Evolutionary conservation across 1,140 invertebrate genomes (phyloP).

Genomic region (Drosophila nasuta): DNA sequence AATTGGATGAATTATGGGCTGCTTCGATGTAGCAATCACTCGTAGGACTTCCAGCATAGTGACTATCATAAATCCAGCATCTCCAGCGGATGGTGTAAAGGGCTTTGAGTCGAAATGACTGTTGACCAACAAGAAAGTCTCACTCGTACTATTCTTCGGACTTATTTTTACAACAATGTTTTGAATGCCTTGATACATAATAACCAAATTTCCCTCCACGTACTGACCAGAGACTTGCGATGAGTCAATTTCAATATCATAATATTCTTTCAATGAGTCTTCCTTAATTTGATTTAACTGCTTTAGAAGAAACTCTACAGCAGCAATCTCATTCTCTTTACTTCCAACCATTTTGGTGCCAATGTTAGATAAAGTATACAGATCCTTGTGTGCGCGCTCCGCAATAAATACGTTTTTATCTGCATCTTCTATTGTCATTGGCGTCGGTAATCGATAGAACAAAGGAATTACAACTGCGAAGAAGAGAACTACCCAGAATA

Average conservation of each 20-base stretch:
- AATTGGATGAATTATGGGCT: slow-evolving; percentile 83
- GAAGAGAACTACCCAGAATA: slow-evolving; percentile 69
- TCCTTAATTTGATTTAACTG: slow-evolving; percentile 54
- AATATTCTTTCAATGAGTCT: slow-evolving; percentile 56
- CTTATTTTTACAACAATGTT: slow-evolving; percentile 92
- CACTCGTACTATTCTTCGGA: slow-evolving; percentile 73
- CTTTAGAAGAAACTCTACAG: slow-evolving; percentile 84
- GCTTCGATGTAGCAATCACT: slow-evolving; percentile 52
- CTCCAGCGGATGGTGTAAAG: slow-evolving; percentile 90
- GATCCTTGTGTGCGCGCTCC: slow-evolving; percentile 81
- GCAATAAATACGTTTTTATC: slow-evolving; percentile 63
- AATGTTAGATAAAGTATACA: slow-evolving; percentile 88
- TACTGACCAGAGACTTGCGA: slow-evolving; percentile 89
- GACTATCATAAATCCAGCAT: slow-evolving; percentile 92
- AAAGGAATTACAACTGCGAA: slow-evolving; percentile 69
- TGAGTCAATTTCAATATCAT: slow-evolving; percentile 66
- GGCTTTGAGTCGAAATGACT: slow-evolving; percentile 97
- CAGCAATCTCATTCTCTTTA: slow-evolving; percentile 87
- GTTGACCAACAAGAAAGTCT: slow-evolving; percentile 91
- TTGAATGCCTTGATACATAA: slow-evolving; percentile 88
- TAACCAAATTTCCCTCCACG: slow-evolving; percentile 90
- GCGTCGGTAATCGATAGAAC: slow-evolving; percentile 58
- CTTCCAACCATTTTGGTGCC: slow-evolving; percentile 89
- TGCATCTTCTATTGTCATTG: slow-evolving; percentile 46
- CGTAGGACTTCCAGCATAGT: slow-evolving; percentile 94